These are phyloP conservation scores for Eristalis pertinax DNA, from an alignment of 2,888 invertebrate species.

Conservation along the genomic window DNA sequence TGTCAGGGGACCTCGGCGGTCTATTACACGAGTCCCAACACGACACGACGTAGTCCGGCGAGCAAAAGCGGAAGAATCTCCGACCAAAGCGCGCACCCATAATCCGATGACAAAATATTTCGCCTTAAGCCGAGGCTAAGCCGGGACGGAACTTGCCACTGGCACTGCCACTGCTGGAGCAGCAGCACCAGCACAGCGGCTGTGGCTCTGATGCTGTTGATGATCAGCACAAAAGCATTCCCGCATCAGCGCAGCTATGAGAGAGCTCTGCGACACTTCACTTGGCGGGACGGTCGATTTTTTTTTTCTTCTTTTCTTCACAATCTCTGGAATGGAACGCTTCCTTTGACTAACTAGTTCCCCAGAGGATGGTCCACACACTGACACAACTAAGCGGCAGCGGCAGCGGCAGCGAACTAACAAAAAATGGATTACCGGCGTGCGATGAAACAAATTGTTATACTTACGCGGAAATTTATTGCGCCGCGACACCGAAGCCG, in stretches of 20 bases:
- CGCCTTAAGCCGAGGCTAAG: slow-evolving; percentile 42
- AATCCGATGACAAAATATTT: slow-evolving; percentile 67
- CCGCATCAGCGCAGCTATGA: slow-evolving; percentile 40
- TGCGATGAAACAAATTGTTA: slow-evolving; percentile 71
- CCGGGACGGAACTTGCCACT: slow-evolving; percentile 26
- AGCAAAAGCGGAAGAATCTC: slow-evolving; percentile 32
- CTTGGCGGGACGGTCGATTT: slow-evolving; percentile 19
- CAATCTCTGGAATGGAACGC: slow-evolving; percentile 44
- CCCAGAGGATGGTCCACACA: slow-evolving; percentile 35
- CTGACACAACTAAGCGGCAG: background rate
- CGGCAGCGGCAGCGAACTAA: slow-evolving; percentile 5
- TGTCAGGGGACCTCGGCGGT: slow-evolving; percentile 42
- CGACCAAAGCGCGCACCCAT: slow-evolving; percentile 54
- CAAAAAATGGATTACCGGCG: slow-evolving; percentile 52
- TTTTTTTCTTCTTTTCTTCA: too few species aligned
- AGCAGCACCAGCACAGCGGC: slow-evolving; percentile 6
- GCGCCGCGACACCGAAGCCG: slow-evolving; percentile 36
- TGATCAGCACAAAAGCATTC: slow-evolving; percentile 64
- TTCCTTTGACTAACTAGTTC: slow-evolving; percentile 72
- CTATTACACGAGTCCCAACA: slow-evolving; percentile 22
- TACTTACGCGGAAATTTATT: slow-evolving; percentile 70
- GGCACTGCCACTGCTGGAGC: background rate
- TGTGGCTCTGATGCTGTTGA: slow-evolving; percentile 33
- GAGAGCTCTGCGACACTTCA: slow-evolving; percentile 54
- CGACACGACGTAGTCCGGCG: background rate